phyloP scores from a whole-genome alignment of 2,888 invertebrate species.

The Automeris io region DNA sequence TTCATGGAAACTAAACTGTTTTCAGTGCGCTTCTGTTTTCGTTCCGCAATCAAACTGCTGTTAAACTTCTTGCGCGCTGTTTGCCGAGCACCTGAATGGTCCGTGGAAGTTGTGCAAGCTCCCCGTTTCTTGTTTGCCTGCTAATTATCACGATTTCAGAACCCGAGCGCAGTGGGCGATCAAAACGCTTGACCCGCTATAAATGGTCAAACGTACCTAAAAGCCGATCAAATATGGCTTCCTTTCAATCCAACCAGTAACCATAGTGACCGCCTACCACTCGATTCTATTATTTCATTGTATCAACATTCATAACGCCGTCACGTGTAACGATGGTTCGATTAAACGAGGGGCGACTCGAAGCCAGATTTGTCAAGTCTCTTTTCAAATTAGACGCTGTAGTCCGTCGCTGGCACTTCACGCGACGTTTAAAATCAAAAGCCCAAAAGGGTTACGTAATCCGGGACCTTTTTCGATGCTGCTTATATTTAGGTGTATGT shows the following conservation, averaged over 20 bases:
- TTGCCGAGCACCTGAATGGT: conserved; percentile 71
- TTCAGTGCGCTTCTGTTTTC: conserved; percentile 71
- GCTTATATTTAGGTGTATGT: conserved; percentile 70
- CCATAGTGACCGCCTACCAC: conserved; percentile 64
- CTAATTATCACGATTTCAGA: conserved; percentile 65
- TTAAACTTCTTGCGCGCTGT: conserved; percentile 74
- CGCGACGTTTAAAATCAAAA: conserved; percentile 74
- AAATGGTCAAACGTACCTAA: conserved; percentile 67
- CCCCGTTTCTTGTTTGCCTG: conserved; percentile 66
- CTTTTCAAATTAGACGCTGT: conserved; percentile 69
- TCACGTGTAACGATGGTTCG: conserved; percentile 61
- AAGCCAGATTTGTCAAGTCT: conserved; percentile 74
- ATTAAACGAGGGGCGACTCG: conserved; percentile 65
- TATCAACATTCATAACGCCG: conserved; percentile 71
- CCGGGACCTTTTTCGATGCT: conserved; percentile 69
- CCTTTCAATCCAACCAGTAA: conserved; percentile 48
- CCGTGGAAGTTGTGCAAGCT: conserved; percentile 62
- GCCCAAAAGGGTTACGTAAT: conserved; percentile 75
- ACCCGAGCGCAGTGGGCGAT: conserved; percentile 54
- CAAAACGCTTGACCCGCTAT: conserved; percentile 62
- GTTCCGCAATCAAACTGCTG: conserved; percentile 74
- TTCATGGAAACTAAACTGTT: conserved; percentile 66
- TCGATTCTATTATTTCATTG: conserved; percentile 63
- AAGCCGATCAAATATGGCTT: conserved; percentile 60
- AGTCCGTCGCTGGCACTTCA: conserved; percentile 63